phyloP scores from a whole-genome alignment of 2,888 invertebrate species.

The Sycophila texana region DNA sequence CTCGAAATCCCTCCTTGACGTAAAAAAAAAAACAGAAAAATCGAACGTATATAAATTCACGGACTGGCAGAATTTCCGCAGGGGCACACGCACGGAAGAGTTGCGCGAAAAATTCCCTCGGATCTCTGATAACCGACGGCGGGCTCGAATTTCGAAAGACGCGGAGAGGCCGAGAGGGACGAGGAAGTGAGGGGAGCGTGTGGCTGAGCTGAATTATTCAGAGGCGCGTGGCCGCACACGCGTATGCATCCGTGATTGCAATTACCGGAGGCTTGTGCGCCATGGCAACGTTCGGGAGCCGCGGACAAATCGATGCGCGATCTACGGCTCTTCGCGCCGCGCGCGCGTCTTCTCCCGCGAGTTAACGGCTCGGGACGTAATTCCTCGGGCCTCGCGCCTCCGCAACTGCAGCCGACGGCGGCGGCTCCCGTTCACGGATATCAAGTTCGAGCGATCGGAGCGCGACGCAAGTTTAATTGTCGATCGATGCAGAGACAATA shows the following conservation, averaged over 20 bases:
- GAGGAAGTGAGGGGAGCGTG: conserved; percentile 3
- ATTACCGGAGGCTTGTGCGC: conserved; percentile 58
- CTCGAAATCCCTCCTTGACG: too few species aligned
- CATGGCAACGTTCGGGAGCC: conserved; percentile 31
- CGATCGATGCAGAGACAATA: neutral
- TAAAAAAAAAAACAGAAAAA: too few species aligned
- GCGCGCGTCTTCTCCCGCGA: neutral
- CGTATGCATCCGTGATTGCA: conserved; percentile 60
- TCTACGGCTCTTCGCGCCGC: neutral
- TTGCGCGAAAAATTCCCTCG: conserved; percentile 13
- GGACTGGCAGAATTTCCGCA: too few species aligned
- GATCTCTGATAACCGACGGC: neutral
- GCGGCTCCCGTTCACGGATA: neutral
- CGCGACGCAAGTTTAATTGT: neutral
- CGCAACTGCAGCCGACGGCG: neutral
- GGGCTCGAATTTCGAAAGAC: conserved; percentile 39
- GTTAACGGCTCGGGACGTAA: neutral
- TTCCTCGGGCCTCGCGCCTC: neutral
- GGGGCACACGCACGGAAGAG: neutral
- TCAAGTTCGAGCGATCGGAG: too few species aligned
- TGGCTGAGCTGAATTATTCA: conserved; percentile 61
- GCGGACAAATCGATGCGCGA: conserved; percentile 46
- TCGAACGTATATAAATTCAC: neutral
- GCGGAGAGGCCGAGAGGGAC: conserved; percentile 13
- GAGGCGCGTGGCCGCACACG: conserved; percentile 52